These are phyloP conservation scores for Ricordea florida DNA, from an alignment of 92 coral and sea anemone species.

Conservation along the genomic window DNA sequence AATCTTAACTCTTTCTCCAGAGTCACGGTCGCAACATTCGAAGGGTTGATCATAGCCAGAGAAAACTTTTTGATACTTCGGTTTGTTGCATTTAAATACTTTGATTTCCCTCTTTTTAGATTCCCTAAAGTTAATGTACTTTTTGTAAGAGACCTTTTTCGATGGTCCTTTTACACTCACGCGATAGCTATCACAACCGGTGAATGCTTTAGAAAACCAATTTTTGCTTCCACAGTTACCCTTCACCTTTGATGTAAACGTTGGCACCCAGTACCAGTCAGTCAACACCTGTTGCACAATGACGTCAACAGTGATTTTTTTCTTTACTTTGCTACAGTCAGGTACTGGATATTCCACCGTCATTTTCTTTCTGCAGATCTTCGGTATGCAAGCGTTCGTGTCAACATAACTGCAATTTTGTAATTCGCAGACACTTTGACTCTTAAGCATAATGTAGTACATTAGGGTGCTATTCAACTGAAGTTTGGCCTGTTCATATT, in stretches of 20 bases:
- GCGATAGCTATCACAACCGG: not conserved
- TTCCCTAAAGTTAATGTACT: not conserved
- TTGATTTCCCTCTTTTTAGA: not conserved
- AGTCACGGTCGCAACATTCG: slow-evolving; percentile 10
- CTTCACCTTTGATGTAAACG: not conserved
- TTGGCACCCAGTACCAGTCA: not conserved
- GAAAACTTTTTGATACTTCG: not conserved
- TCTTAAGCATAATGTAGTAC: not conserved
- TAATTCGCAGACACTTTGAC: not conserved
- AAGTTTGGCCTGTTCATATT: not conserved
- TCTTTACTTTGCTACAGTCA: not conserved
- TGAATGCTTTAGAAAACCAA: not conserved
- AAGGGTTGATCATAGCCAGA: slow-evolving; percentile 8
- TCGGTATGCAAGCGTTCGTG: slow-evolving; percentile 20
- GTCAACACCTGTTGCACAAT: not conserved
- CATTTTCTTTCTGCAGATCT: slow-evolving; percentile 3
- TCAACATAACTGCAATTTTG: slow-evolving; percentile 10
- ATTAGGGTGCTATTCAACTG: not conserved
- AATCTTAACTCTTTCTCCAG: not conserved
- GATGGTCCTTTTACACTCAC: not conserved
- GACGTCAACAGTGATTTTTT: not conserved
- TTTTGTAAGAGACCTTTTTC: not conserved
- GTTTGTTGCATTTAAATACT: not conserved
- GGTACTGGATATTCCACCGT: not conserved
- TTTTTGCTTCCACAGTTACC: not conserved